phyloP scores from a whole-genome alignment of 2,888 invertebrate genomes.

The Reticulitermes lucifugus region DNA sequence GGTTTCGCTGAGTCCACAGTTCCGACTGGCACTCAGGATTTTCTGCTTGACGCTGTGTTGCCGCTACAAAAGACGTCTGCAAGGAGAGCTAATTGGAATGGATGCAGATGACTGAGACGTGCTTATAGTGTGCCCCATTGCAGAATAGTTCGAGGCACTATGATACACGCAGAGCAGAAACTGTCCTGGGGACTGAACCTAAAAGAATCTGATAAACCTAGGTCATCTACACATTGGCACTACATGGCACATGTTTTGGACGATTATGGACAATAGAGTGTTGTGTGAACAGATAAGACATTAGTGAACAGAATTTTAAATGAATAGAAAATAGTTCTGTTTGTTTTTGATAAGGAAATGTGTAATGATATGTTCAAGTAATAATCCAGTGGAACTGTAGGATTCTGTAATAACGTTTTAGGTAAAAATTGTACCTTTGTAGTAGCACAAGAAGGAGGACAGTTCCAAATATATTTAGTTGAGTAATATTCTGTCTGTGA shows the following conservation, averaged over 20 bases:
- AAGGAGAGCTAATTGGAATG: constrained; percentile 87
- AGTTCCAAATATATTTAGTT: too few relatives aligned
- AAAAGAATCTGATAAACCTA: neutral
- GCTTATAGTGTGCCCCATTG: constrained; percentile 28
- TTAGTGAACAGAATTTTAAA: too few relatives aligned
- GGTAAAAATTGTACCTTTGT: too few relatives aligned
- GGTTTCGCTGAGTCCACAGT: constrained; percentile 90
- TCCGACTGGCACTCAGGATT: constrained; percentile 87
- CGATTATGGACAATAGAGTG: neutral
- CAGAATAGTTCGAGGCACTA: constrained; percentile 27
- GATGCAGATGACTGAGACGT: constrained; percentile 72
- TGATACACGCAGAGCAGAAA: neutral
- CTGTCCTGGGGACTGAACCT: constrained; percentile 25
- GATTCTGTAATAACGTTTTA: too few relatives aligned
- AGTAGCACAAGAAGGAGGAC: too few relatives aligned
- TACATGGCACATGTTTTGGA: constrained; percentile 4
- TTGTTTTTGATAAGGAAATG: too few relatives aligned
- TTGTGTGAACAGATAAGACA: too few relatives aligned
- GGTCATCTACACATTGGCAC: neutral
- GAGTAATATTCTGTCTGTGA: constrained; percentile 18
- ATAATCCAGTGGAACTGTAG: too few relatives aligned
- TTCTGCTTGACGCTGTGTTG: constrained; percentile 92
- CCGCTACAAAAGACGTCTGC: constrained; percentile 84
- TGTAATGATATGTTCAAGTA: too few relatives aligned
- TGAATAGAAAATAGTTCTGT: too few relatives aligned